Evolutionary conservation across 2,113 vertebrate genomes (phyloP).

Genomic region (Andinoacara biseriatus): DNA sequence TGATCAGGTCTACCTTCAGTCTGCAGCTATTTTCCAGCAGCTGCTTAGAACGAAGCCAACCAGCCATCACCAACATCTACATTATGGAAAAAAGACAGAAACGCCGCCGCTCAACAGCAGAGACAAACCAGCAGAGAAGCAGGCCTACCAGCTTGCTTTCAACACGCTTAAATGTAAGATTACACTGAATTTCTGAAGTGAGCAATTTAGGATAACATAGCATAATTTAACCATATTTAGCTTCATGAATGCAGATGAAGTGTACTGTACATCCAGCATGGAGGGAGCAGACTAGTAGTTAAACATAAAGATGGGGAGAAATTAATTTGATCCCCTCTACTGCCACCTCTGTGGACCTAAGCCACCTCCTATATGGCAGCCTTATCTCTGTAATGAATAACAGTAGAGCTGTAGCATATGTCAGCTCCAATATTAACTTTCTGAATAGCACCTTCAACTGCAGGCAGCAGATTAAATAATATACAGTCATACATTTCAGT

Average conservation of each 20-base stretch:
- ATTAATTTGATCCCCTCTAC: conserved; percentile 50
- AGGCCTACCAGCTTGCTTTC: conserved; percentile 87
- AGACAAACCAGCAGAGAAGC: conserved; percentile 71
- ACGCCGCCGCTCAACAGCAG: conserved; percentile 27
- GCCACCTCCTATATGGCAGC: not conserved
- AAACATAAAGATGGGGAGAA: conserved; percentile 36
- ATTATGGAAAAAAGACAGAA: conserved; percentile 72
- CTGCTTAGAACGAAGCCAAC: conserved; percentile 77
- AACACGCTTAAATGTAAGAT: conserved; percentile 89
- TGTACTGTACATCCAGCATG: not conserved
- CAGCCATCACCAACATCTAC: conserved; percentile 63
- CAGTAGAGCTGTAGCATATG: conserved; percentile 42
- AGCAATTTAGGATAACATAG: not conserved
- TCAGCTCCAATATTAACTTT: conserved; percentile 53
- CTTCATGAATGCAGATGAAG: not conserved
- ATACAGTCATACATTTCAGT: conserved; percentile 50
- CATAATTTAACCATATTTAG: not conserved
- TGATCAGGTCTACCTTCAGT: conserved; percentile 81
- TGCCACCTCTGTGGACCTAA: conserved; percentile 19
- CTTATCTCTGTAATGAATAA: conserved; percentile 67
- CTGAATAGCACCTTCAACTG: conserved; percentile 56
- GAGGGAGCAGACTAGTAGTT: not conserved
- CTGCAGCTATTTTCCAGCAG: conserved; percentile 87
- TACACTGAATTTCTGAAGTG: not conserved
- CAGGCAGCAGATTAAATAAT: conserved; percentile 63